Evolutionary conservation across 2,113 vertebrate genomes (phyloP), one percentile per base, ranked within the genome.

Genomic region (Cisticola juncidis): DNA sequence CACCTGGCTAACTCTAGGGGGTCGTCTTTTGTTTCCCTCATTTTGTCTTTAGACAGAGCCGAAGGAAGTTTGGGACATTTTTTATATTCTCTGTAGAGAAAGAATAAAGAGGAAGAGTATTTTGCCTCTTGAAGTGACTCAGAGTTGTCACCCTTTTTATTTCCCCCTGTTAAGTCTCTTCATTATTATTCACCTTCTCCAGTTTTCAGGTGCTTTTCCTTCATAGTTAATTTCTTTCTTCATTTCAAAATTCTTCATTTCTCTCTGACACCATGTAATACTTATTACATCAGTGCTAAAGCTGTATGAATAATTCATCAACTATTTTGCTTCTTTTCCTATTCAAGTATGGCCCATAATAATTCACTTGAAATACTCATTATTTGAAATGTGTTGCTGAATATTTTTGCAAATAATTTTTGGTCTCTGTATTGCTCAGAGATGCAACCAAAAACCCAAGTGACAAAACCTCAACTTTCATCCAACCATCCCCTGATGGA

Each of bases 291-390:
- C 86, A 87, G 91, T 87, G 81, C 70, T 82, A 92, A 82, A 88
- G 85, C 51, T 62, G 33, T 24, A 85, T 95, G 50, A 92, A 94
- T 95, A 92, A 97, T 91, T 93, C 50, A 95, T 76, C 50, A 50
- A 57, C n/a, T 91, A 45, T 88, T 94, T 95, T 92, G 21, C 84
- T 86, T 92, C 61, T 89, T 61, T 79, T 87, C 62, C 78, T 85
- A 58, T 76, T 88, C 66, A 54, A 62, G 81, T 90, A 79, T 87
- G 62, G 81, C 11, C 74, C 24, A n/a, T 58, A 90, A 91, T 66
- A 74, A 95, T 88, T 93, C 81, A 73, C 79, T 70, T 91, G 81
- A 95, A 95, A 96, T 90, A 96, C 88, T 90, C 47, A 94, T 94
- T 93, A 88, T 86, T 88, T 82, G 33, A 93, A 82, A 91, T 58